phyloP scores from a whole-genome alignment of 1,140 invertebrate genomes.

The Drosophila rhopaloa region DNA sequence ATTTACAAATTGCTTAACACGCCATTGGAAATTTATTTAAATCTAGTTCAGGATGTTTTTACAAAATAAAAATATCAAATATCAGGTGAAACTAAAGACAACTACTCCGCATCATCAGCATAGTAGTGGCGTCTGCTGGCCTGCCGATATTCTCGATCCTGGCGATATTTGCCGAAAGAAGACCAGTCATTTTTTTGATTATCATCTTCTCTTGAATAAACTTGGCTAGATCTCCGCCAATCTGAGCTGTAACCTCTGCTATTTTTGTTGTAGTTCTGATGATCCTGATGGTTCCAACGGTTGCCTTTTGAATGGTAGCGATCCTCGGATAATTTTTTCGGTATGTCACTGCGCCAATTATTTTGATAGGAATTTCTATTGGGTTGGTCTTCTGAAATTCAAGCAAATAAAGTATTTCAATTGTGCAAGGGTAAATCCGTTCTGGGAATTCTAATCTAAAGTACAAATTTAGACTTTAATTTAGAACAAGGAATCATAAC shows the following conservation, averaged over 20 bases:
- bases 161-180: not conserved
- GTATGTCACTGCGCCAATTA: not conserved
- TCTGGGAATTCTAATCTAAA: too few species aligned
- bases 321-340: not conserved
- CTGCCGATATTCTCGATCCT: not conserved
- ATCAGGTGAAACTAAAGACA: not conserved
- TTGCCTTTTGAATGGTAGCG: not conserved
- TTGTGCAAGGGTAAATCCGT: not conserved
- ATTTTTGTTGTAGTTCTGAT: not conserved
- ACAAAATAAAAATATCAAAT: not conserved
- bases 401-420: not conserved
- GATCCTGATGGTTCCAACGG: not conserved
- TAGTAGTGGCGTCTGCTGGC: not conserved
- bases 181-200: not conserved
- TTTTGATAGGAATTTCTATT: not conserved
- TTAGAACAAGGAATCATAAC: too few species aligned
- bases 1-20: slow-evolving; percentile 54
- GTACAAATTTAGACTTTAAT: too few species aligned
- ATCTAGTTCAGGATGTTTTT: slow-evolving; percentile 3
- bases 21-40: slow-evolving; percentile 25
- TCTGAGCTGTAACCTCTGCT: not conserved
- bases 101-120: not conserved
- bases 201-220: not conserved
- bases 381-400: not conserved
- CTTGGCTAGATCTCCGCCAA: not conserved